Evolutionary conservation across 2,797 vertebrate genomes (phyloP).

Genomic region (Danionella dracula): DNA sequence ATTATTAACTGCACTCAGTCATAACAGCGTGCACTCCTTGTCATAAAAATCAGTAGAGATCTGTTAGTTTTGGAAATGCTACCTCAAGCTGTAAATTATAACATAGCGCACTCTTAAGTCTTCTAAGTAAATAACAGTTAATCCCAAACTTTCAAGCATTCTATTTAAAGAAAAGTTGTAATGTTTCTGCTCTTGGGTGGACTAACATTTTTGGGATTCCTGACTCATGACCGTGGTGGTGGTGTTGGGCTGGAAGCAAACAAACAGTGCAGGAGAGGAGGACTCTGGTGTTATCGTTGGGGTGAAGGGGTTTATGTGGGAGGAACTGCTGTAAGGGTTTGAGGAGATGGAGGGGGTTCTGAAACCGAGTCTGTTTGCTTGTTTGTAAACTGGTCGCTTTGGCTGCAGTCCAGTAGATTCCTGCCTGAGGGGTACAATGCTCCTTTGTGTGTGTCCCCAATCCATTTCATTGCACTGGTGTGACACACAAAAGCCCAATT

Average conservation of each 20-base stretch:
- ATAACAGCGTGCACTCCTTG: too few species aligned
- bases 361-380: slow-evolving; percentile 46
- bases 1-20: too few species aligned
- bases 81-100: too few species aligned
- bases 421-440: slow-evolving; percentile 61
- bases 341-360: slow-evolving; percentile 36
- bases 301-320: slow-evolving; percentile 1
- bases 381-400: slow-evolving; percentile 46
- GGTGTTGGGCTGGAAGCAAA: slow-evolving; percentile 22
- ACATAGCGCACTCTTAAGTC: too few species aligned
- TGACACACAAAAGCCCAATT: neutral
- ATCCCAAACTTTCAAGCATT: too few species aligned
- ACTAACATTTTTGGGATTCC: slow-evolving; percentile 5
- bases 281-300: slow-evolving; percentile 19
- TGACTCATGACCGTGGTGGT: neutral
- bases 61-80: too few species aligned
- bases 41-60: too few species aligned
- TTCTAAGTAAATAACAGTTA: too few species aligned
- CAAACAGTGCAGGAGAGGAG: slow-evolving; percentile 15
- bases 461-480: slow-evolving; percentile 49
- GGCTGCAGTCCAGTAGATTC: slow-evolving; percentile 59
- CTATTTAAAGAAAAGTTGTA: too few species aligned
- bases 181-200: neutral
- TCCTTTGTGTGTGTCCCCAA: slow-evolving; percentile 65
- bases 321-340: slow-evolving; percentile 6